Conservation (phyloP, 2,113 vertebrate genomes). For the Pardalotus punctatus region DNA sequence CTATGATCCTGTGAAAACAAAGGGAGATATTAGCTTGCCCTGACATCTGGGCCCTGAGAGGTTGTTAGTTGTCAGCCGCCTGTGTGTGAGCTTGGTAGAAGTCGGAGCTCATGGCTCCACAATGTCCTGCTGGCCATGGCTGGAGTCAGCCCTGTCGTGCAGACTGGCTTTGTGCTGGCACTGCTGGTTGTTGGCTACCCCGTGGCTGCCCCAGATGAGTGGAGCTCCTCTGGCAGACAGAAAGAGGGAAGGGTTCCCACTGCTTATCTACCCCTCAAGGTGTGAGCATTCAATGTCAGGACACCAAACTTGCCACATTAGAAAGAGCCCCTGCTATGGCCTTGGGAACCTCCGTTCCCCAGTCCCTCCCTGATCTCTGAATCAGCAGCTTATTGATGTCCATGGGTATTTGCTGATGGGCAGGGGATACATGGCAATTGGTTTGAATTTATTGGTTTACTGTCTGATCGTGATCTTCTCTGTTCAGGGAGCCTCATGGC, state of each 20-base stretch:
- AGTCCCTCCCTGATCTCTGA: not conserved
- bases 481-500: not conserved
- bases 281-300: accelerated
- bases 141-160: not conserved
- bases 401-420: not conserved
- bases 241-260: not conserved
- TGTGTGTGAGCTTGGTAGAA: not conserved
- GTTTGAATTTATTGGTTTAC: not conserved
- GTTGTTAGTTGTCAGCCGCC: not conserved
- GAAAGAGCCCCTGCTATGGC: not conserved
- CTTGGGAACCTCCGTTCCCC: not conserved
- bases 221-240: not conserved
- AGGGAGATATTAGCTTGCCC: not conserved
- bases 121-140: accelerated
- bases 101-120: not conserved
- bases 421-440: not conserved
- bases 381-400: not conserved
- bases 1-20: not conserved
- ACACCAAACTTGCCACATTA: not conserved
- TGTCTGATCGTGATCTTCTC: not conserved
- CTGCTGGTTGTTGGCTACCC: not conserved
- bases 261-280: not conserved
- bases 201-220: not conserved
- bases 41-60: not conserved
- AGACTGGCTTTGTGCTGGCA: not conserved